Evolutionary conservation across 2,113 vertebrate genomes (phyloP), one percentile per base, ranked within the genome.

Genomic region (Pangasianodon gigas): DNA sequence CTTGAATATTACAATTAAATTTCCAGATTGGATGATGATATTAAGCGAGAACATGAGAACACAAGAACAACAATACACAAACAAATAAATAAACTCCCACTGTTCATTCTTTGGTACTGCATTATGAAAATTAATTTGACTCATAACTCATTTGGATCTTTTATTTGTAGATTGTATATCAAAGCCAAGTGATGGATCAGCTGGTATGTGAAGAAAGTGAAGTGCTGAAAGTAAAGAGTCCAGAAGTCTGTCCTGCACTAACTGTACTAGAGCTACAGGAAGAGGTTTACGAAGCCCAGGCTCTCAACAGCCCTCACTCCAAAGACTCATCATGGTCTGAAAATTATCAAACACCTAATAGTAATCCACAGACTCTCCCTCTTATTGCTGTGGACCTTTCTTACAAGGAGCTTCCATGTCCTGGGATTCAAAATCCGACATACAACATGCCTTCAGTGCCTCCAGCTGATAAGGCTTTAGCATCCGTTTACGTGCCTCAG

Each of bases 381-480:
- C 14, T 69, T 46, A 52, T 86, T 13, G 4, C 14, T 19, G 26
- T 52, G 51, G 84, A 86, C n/a, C 32, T 86, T 86, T 69, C 62
- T 69, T 86, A 86, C 62, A 18, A 69, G 60, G 32, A 69, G 46
- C 1, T 86, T 69, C 62, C 83, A 14, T 46, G 83, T 65, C 83
- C 84, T 32, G 84, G 62, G 29, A 86, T 86, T 19, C 44, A 9
- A 32, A 86, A 86, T 62, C 84, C 62, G 52, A 86, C 84, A 69
- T 86, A 86, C 62, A 69, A 69, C 84, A 1, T 69, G 14, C 11
- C 44, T n/a, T 7, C 51, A 44, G 11, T 32, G 16, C 46, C 26
- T 69, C 46, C 84, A 32, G 29, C 16, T 69, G 46, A 51, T 67
- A n/a, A 21, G 1, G 18, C 0, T 32, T 21, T 21, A 52, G 7